Base-by-base conservation (phyloP, 2,113 vertebrate species). In the Carassius carassius region DNA sequence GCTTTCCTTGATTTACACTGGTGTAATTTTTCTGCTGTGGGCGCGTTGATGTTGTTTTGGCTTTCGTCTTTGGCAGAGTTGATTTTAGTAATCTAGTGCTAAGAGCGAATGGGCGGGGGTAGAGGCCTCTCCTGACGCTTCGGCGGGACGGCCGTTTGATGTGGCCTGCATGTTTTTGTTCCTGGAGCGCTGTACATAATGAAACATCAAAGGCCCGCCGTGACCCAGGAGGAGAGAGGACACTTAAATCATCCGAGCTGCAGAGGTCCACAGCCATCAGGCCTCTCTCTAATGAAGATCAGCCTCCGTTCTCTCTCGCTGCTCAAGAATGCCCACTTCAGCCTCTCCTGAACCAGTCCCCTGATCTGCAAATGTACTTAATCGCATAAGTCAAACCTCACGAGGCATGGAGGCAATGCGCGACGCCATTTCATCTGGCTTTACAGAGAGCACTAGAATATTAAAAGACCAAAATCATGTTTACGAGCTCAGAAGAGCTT, bases 181-280 rank as follows among this genome's bases (percentile, higher is more conserved):
- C 83, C 88, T 82, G 78, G 83, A 90, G 90, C 85, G 86, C 77
- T 83, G 85, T 89, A 86, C 87, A 85, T 93, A 91, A 92, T 91
- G 91, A 92, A 86, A 93, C 90, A 93, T 94, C 91, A 94, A 93
- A 93, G 92, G 56, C 41, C 75, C 35, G 81, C 69, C 62, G 58
- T 82, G 83, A 84, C 87, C 87, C 77, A 54, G 62, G 79, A 49
- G 75, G 82, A 86, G 78, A 86, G 83, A 86, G 80, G 84, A 89
- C 88, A 86, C 88, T 88, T 86, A 85, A 88, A 87, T 84, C 87
- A 88, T 84, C 84, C 62, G 86, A 51, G 78, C 86, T 69, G 81
- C 84, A 58, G 75, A 78, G 47, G 62, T 81, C 81, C 78, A 84
- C 49, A 72, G 77, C 82, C 87, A 84, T 84, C 84, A 83, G 76